These are phyloP conservation scores for Percina caprodes DNA, from an alignment of 2,113 vertebrate genomes.

Conservation along the genomic window DNA sequence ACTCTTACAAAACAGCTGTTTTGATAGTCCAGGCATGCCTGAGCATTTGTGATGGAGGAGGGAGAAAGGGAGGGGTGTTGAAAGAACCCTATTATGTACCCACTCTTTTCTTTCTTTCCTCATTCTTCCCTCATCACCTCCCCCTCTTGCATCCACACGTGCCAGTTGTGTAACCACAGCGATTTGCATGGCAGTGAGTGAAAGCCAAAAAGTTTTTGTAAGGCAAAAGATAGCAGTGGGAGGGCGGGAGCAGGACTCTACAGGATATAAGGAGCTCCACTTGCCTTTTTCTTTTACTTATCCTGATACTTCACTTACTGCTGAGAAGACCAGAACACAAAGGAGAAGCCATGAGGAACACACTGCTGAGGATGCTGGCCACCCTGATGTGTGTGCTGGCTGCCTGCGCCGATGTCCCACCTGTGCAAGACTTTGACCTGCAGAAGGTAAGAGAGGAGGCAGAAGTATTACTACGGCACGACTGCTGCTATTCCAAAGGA, in stretches of 20 bases:
- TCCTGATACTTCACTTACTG: neutral
- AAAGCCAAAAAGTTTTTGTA: constrained; percentile 53
- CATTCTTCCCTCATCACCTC: neutral
- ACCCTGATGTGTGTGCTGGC: constrained; percentile 61
- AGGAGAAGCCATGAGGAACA: constrained; percentile 61
- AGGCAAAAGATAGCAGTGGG: constrained; percentile 2
- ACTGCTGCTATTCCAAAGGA: neutral
- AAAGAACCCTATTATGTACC: constrained; percentile 35
- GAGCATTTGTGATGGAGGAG: constrained; percentile 21
- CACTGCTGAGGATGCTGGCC: constrained; percentile 66
- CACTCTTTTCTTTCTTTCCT: neutral
- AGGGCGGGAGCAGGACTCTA: neutral
- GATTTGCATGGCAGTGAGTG: constrained; percentile 49
- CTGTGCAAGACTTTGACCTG: constrained; percentile 82
- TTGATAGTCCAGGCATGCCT: constrained; percentile 30
- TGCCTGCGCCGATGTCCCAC: constrained; percentile 24
- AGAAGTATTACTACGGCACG: neutral
- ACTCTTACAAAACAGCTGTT: constrained; percentile 43
- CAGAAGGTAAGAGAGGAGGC: constrained; percentile 80
- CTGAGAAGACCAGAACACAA: neutral
- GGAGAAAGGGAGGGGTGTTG: neutral
- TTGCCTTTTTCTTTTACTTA: neutral
- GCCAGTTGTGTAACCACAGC: constrained; percentile 70
- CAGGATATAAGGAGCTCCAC: constrained; percentile 66
- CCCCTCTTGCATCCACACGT: constrained; percentile 28